phyloP scores from a whole-genome alignment of 1,140 invertebrate genomes.

The Aphaenogaster rudis region DNA sequence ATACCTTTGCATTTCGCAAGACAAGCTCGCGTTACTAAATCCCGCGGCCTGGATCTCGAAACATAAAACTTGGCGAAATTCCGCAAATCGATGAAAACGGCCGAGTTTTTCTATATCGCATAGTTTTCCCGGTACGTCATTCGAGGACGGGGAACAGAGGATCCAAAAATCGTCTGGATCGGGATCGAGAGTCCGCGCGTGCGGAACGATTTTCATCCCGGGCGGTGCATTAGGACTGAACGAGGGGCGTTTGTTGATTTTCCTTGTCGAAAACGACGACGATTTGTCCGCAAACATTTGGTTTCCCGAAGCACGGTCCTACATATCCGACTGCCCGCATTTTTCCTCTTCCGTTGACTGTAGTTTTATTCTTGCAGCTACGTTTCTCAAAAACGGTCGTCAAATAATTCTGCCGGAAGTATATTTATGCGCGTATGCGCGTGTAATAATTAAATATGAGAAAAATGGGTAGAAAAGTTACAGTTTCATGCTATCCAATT shows the following conservation, averaged over 20 bases:
- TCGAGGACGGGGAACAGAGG: neutral
- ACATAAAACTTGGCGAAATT: constrained; percentile 11
- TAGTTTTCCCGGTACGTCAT: neutral
- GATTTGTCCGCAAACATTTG: constrained; percentile 77
- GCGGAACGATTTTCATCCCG: constrained; percentile 68
- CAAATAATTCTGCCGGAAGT: constrained; percentile 18
- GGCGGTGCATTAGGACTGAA: constrained; percentile 66
- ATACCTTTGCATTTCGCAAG: neutral
- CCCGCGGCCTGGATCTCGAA: neutral
- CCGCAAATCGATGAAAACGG: neutral
- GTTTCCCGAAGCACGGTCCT: constrained; percentile 63
- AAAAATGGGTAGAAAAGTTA: constrained; percentile 34
- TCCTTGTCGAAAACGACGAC: constrained; percentile 72
- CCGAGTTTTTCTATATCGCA: constrained; percentile 5
- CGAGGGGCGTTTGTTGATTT: constrained; percentile 73
- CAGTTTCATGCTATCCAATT: neutral
- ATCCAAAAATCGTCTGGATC: constrained; percentile 33
- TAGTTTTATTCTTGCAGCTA: neutral
- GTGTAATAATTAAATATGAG: constrained; percentile 60
- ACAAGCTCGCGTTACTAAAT: constrained; percentile 3
- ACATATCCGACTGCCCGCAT: constrained; percentile 68
- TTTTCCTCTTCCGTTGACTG: constrained; percentile 57
- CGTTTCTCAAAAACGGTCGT: constrained; percentile 15
- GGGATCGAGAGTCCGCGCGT: constrained; percentile 46
- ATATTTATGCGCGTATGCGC: neutral